These are phyloP conservation scores for Rhadina sibilatrix DNA, from an alignment of 2,113 vertebrate genomes.

Conservation along the genomic window DNA sequence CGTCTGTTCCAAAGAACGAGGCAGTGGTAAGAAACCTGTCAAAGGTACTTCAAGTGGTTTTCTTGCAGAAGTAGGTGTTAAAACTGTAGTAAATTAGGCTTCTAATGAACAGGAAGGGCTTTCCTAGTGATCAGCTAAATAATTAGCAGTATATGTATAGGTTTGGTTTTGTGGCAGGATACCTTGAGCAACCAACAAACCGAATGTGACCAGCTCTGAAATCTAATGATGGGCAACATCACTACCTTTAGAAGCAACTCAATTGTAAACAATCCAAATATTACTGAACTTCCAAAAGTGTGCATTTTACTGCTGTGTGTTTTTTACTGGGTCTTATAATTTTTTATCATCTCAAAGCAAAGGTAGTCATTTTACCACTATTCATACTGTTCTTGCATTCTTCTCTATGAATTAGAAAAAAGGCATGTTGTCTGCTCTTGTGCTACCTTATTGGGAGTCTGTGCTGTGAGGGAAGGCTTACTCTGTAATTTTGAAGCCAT, in stretches of 20 bases:
- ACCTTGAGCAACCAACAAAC: not conserved
- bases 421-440: not conserved
- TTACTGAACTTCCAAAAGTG: not conserved
- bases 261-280: not conserved
- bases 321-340: not conserved
- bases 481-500: not conserved
- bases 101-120: not conserved
- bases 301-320: not conserved
- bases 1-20: constrained; percentile 90
- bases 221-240: not conserved
- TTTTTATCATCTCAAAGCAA: not conserved
- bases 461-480: not conserved
- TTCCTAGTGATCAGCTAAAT: not conserved
- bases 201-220: not conserved
- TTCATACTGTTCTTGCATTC: not conserved
- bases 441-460: not conserved
- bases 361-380: not conserved
- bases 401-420: not conserved
- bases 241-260: not conserved
- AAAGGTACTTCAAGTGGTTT: not conserved
- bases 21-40: constrained; percentile 84
- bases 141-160: not conserved
- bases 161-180: not conserved
- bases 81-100: not conserved
- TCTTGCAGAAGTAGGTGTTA: not conserved